Conservation (phyloP, 2,797 vertebrate genomes). For the Alfaro cultratus region DNA sequence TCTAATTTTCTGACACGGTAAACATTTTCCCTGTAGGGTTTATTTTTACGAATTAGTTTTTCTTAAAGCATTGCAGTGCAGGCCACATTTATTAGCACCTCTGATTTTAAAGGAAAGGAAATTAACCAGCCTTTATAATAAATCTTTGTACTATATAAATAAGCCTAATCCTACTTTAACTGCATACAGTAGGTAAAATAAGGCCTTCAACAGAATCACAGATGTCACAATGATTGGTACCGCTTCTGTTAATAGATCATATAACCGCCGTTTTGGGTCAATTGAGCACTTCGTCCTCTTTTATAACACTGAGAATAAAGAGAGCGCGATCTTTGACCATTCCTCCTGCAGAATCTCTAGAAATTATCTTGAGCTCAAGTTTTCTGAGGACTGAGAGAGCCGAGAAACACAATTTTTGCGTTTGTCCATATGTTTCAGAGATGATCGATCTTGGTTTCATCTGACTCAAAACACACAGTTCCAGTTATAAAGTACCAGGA, state of each 20-base stretch:
- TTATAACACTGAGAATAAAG: neutral
- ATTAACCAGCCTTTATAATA: neutral
- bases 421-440: neutral
- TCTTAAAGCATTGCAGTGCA: neutral
- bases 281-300: neutral
- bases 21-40: conserved; percentile 57
- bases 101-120: too few species aligned
- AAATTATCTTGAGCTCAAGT: neutral
- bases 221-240: neutral
- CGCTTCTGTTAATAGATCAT: neutral
- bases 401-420: neutral
- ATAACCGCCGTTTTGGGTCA: neutral
- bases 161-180: neutral
- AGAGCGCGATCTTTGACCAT: neutral
- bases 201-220: neutral
- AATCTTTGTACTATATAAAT: neutral
- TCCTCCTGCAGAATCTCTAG: neutral
- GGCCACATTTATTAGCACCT: neutral
- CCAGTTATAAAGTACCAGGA: neutral
- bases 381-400: neutral
- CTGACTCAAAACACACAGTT: neutral
- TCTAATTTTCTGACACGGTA: conserved; percentile 73
- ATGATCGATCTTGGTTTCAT: neutral
- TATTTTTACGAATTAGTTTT: conserved; percentile 1
- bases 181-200: neutral